phyloP scores from a whole-genome alignment of 2,888 invertebrate species.

The Agrotis puta region DNA sequence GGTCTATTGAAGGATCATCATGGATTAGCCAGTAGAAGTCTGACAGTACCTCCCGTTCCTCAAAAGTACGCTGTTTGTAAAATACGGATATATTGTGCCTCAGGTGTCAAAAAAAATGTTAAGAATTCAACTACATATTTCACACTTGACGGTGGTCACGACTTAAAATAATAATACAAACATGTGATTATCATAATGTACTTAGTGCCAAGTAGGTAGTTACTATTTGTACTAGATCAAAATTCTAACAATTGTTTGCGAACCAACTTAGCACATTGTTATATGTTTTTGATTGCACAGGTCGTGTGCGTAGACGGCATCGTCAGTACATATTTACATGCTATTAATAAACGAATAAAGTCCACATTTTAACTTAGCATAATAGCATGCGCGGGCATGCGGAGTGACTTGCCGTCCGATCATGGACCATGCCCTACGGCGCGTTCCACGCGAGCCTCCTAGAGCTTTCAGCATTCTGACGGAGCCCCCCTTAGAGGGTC shows the following conservation, averaged over 20 bases:
- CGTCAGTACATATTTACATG: background rate
- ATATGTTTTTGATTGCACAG: conserved; percentile 17
- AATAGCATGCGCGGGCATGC: too few species aligned
- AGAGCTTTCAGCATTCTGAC: too few species aligned
- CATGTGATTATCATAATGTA: background rate
- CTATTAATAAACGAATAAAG: background rate
- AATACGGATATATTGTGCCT: too few species aligned
- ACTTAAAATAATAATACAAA: conserved; percentile 14
- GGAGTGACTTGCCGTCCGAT: too few species aligned
- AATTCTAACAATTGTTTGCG: conserved; percentile 34
- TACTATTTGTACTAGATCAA: conserved; percentile 23
- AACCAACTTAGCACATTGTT: conserved; percentile 33
- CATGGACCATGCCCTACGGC: too few species aligned
- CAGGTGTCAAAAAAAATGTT: background rate
- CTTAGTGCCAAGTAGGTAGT: conserved; percentile 1
- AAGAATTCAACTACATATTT: conserved; percentile 18
- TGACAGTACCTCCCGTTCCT: too few species aligned
- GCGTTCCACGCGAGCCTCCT: too few species aligned
- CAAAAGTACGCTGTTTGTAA: too few species aligned
- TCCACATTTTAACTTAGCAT: background rate
- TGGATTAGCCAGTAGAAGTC: too few species aligned
- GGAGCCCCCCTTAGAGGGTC: too few species aligned
- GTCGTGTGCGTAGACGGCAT: background rate
- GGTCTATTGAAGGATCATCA: too few species aligned
- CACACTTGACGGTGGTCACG: conserved; percentile 22